Evolutionary conservation across 2,888 invertebrate species (phyloP).

Genomic region (Mesorhabditis spiculigera): DNA sequence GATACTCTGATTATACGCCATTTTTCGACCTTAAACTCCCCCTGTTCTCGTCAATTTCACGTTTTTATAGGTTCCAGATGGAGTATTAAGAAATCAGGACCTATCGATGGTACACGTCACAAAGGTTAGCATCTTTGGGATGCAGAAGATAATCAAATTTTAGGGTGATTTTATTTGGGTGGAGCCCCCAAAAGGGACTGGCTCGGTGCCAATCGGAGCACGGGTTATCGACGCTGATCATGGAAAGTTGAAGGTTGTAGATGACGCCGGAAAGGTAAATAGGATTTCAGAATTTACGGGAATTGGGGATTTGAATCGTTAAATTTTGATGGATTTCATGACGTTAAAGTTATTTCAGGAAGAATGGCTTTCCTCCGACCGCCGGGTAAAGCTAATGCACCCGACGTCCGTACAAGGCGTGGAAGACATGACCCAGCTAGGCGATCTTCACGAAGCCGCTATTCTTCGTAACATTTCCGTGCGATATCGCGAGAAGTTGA

Average conservation of each 20-base stretch:
- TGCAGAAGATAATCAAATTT: slow-evolving; percentile 13
- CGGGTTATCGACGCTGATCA: slow-evolving; percentile 78
- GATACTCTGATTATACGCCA: too few species aligned
- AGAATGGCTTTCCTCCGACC: slow-evolving; percentile 91
- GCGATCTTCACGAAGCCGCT: slow-evolving; percentile 97
- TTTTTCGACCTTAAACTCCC: too few species aligned
- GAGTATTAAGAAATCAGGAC: neutral
- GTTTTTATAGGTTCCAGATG: neutral
- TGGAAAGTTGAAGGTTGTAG: slow-evolving; percentile 85
- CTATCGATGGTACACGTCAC: neutral
- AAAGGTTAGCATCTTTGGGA: neutral
- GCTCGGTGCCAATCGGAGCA: slow-evolving; percentile 81
- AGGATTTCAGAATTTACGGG: slow-evolving; percentile 4
- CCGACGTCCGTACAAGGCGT: slow-evolving; percentile 69
- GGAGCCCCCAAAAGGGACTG: slow-evolving; percentile 73
- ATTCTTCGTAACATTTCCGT: slow-evolving; percentile 93
- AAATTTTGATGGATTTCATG: too few species aligned
- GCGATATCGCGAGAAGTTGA: slow-evolving; percentile 95
- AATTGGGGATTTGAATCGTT: neutral
- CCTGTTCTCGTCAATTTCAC: too few species aligned
- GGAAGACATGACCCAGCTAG: slow-evolving; percentile 98
- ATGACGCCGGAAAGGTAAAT: slow-evolving; percentile 84
- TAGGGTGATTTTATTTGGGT: slow-evolving; percentile 99
- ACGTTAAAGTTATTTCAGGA: slow-evolving; percentile 66
- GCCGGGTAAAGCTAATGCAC: slow-evolving; percentile 70